Conservation (phyloP, 2,888 invertebrate genomes). For the Tipula helvola region DNA sequence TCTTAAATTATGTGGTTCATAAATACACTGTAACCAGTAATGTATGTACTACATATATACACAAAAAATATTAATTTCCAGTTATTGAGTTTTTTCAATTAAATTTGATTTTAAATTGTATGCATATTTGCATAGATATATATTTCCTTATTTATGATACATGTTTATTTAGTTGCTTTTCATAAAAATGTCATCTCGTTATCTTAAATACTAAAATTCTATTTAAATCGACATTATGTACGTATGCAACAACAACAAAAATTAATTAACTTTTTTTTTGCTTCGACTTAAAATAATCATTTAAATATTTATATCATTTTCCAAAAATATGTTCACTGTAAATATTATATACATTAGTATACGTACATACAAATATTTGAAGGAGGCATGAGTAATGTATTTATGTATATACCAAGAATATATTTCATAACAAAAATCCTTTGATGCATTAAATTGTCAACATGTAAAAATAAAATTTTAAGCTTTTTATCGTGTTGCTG, state of each 20-base stretch:
- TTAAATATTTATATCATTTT: neutral
- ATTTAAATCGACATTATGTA: neutral
- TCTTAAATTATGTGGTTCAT: neutral
- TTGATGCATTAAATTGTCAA: neutral
- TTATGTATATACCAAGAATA: neutral
- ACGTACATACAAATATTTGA: neutral
- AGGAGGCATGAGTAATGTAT: neutral
- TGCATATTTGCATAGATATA: neutral
- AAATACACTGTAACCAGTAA: neutral
- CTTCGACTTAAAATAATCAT: neutral
- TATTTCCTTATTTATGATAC: neutral
- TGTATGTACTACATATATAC: too few species aligned
- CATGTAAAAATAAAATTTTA: neutral
- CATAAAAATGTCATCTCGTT: neutral
- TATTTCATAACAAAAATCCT: neutral
- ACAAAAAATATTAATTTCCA: neutral
- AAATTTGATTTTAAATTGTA: neutral
- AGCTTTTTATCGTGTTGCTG: neutral
- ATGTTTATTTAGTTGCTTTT: too few species aligned
- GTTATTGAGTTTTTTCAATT: neutral
- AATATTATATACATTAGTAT: neutral
- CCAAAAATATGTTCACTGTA: neutral
- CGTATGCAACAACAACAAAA: neutral
- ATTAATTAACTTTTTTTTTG: neutral
- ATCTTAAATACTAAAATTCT: neutral